A percentile compares a stretch with the other conserved stretches of the same genome.
These are phyloP conservation scores for Diglossa cyanea DNA, from an alignment of 2,797 vertebrate species.

Conservation along the genomic window DNA sequence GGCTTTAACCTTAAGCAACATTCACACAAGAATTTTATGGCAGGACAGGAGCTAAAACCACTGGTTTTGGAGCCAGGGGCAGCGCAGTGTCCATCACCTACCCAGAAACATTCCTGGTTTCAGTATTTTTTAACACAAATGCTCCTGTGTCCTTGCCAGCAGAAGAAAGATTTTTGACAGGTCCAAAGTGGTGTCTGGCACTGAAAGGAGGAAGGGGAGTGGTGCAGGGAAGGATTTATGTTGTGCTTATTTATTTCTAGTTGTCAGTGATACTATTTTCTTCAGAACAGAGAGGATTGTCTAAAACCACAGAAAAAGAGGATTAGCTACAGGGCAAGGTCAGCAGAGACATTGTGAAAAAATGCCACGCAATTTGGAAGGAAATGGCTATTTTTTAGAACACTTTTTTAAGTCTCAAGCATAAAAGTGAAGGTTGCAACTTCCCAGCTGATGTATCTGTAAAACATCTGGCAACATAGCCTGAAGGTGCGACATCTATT, in stretches of 20 bases:
- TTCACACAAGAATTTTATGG: background rate
- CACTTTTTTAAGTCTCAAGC: background rate
- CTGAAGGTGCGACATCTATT: background rate
- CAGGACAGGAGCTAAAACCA: background rate
- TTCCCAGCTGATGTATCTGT: background rate
- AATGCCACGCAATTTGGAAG: background rate
- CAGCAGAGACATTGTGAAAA: background rate
- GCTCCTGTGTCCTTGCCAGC: background rate
- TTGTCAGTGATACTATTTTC: background rate
- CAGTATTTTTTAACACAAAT: background rate
- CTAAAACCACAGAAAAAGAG: background rate
- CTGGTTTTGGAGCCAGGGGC: background rate
- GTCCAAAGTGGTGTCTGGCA: background rate
- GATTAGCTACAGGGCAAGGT: background rate
- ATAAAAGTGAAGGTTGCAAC: background rate
- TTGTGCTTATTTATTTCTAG: background rate
- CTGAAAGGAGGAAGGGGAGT: background rate
- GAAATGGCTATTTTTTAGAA: background rate
- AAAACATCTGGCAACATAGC: background rate
- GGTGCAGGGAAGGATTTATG: background rate
- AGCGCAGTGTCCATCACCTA: fast-evolving
- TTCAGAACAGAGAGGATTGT: background rate
- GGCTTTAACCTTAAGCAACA: background rate
- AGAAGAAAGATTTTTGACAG: background rate
- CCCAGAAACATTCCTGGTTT: background rate